A percentile compares a stretch with the other conserved stretches of the same genome.
These are phyloP conservation scores for Premnoplex brunnescens DNA, from an alignment of 2,797 vertebrate species.

Conservation along the genomic window DNA sequence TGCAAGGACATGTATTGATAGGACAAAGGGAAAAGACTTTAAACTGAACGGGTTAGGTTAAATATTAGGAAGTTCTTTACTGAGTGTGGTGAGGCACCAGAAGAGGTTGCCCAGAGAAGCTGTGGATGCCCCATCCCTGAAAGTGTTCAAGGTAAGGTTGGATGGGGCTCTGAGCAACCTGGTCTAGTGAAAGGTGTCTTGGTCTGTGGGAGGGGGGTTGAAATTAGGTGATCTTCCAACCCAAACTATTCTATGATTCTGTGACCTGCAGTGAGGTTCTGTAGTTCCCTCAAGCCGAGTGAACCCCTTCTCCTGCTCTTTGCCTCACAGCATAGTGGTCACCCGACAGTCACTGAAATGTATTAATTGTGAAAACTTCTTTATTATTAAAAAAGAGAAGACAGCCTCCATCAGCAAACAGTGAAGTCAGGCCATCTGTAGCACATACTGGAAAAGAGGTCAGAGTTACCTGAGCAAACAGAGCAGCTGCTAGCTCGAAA, in stretches of 20 bases:
- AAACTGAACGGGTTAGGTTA: background rate
- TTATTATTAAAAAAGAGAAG: background rate
- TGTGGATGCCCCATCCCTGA: background rate
- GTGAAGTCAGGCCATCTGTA: background rate
- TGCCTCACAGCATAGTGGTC: background rate
- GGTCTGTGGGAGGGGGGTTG: rapidly evolving
- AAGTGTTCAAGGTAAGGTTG: background rate
- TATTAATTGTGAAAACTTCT: background rate
- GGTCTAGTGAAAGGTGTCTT: background rate
- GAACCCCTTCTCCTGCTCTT: background rate
- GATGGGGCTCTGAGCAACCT: background rate
- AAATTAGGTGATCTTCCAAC: background rate
- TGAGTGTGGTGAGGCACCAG: background rate
- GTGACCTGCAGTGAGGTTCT: background rate
- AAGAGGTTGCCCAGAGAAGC: background rate
- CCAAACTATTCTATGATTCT: background rate
- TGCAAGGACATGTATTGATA: background rate
- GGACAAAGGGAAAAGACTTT: background rate
- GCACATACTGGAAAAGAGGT: background rate
- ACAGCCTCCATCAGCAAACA: background rate
- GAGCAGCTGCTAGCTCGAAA: background rate
- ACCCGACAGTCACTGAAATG: background rate
- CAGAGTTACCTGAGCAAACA: background rate
- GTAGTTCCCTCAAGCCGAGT: background rate
- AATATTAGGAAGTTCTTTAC: background rate